Percentiles rank a stretch among this genome's conserved stretches.
Conservation (phyloP, 2,888 invertebrate genomes). For the Rhabditoides inermis region DNA sequence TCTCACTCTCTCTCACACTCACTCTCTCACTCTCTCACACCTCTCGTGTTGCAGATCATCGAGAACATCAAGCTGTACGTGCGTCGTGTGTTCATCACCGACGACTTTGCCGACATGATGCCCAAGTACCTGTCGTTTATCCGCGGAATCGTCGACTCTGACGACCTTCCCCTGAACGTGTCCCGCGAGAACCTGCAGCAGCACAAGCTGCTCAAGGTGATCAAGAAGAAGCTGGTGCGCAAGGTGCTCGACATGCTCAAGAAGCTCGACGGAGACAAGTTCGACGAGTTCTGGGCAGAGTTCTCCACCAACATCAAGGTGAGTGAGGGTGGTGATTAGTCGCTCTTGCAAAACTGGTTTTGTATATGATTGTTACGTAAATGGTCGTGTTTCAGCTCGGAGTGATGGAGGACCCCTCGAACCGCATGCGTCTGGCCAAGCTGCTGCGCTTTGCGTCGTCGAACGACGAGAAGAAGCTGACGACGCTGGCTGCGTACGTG, state of each 20-base stretch:
- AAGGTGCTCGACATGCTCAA: constrained; percentile 74
- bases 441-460: constrained; percentile 71
- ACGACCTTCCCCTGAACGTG: constrained; percentile 94
- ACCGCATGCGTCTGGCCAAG: constrained; percentile 88
- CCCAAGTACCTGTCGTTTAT: constrained; percentile 92
- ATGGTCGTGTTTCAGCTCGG: too few species aligned
- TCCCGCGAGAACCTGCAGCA: constrained; percentile 95
- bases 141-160: constrained; percentile 93
- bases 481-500: constrained; percentile 79
- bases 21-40: too few species aligned
- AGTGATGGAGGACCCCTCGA: constrained; percentile 91
- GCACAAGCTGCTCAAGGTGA: constrained; percentile 90
- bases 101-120: constrained; percentile 98
- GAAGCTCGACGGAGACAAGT: constrained; percentile 81
- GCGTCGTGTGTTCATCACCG: constrained; percentile 94
- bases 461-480: constrained; percentile 61
- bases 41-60: constrained; percentile 13
- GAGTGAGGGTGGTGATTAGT: too few species aligned
- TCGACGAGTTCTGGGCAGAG: constrained; percentile 93
- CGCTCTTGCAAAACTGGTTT: too few species aligned
- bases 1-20: too few species aligned
- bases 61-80: constrained; percentile 69
- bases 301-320: constrained; percentile 96
- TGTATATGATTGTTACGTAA: too few species aligned
- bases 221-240: constrained; percentile 94